These are phyloP conservation scores for Pempheris klunzingeri DNA, from an alignment of 2,797 vertebrate genomes.

Conservation along the genomic window DNA sequence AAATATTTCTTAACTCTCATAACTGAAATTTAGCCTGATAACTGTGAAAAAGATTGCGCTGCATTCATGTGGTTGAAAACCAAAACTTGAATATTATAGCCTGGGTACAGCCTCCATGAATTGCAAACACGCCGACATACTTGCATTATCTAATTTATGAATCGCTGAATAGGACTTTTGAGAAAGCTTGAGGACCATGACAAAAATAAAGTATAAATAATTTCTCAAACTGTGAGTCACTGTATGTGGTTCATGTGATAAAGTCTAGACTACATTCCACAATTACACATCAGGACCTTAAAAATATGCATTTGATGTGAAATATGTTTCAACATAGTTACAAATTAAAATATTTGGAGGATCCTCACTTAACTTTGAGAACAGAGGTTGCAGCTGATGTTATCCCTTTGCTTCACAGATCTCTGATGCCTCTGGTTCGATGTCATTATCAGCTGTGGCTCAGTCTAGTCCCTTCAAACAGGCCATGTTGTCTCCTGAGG, in stretches of 20 bases:
- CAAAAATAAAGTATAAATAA: not conserved
- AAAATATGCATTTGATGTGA: not conserved
- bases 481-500: constrained; percentile 79
- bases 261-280: not conserved
- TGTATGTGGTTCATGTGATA: not conserved
- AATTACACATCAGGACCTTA: not conserved
- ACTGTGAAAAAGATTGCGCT: not conserved
- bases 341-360: not conserved
- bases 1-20: not conserved
- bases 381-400: not conserved
- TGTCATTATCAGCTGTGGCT: constrained; percentile 80
- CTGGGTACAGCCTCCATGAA: not conserved
- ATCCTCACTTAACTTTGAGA: not conserved
- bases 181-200: not conserved
- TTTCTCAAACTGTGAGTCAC: not conserved
- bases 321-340: not conserved
- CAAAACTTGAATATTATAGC: not conserved
- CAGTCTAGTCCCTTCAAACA: constrained; percentile 85
- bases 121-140: not conserved
- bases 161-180: not conserved
- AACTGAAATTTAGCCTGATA: not conserved
- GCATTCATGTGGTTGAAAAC: not conserved
- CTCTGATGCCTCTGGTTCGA: constrained; percentile 85
- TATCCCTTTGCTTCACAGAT: constrained; percentile 70
- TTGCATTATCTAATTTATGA: not conserved